Evolutionary conservation across 2,797 vertebrate genomes (phyloP), one percentile per base, ranked within the genome.

Genomic region (Halcyon chelicuti): DNA sequence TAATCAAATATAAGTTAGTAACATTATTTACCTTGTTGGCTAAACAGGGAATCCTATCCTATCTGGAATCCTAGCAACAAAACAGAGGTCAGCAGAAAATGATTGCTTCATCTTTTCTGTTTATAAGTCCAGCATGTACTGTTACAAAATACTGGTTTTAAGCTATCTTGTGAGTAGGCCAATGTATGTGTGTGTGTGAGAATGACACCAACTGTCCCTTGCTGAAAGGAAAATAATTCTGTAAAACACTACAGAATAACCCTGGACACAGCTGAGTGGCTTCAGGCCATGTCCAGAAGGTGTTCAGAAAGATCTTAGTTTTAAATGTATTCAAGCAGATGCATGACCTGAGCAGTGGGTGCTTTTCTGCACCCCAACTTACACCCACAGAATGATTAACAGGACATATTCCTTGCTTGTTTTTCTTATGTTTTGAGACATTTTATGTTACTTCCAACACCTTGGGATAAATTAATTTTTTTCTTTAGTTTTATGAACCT

Each of bases 291-390:
- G 26, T 39, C 78, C 6, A 4, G n/a, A 84, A 84, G 25, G n/a
- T 86, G 16, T 79, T 92, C 83, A 63, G 87, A 81, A 95, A 87
- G 63, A 12, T 88, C 44, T 88, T 76, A 3, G 52, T 78, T 94
- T 67, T 71, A 84, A 92, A 73, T 44, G 11, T 22, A 25, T 93
- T 84, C 82, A 42, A 60, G 65, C 39, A 86, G 58, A 70, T 91
- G 8, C 31, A 33, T 74, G 47, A 93, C 10, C 35, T 88, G 47
- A 78, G 60, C 26, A 77, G 18, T 1, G 2, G 21, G 13, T 85
- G 28, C 16, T 13, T 63, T 63, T 76, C 44, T 49, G 46, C 22
- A 65, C 17, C 9, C 11, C 20, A 35, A 0, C 5, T 65, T 67
- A 63, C 17, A 86, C 22, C 35, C 83, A 52, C 44, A 74, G 40